phyloP scores from a whole-genome alignment of 2,888 invertebrate species.

The Exephanes ischioxanthus region DNA sequence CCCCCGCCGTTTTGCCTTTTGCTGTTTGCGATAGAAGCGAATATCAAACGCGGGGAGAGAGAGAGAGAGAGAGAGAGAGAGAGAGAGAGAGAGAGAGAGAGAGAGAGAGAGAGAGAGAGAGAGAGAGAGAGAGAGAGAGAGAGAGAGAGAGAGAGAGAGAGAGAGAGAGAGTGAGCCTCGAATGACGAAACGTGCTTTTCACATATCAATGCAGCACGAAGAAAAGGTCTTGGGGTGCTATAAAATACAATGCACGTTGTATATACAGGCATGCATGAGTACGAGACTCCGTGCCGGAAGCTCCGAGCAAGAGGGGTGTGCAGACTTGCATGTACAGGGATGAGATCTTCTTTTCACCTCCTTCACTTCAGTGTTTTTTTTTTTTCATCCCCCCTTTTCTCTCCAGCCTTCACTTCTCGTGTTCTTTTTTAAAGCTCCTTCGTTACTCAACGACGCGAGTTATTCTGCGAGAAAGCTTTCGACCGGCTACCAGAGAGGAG shows the following conservation, averaged over 20 bases:
- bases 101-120: background rate
- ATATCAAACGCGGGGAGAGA: background rate
- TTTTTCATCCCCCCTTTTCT: slow-evolving; percentile 26
- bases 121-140: too few species aligned
- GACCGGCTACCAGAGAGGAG: slow-evolving; percentile 21
- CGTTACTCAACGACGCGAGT: slow-evolving; percentile 51
- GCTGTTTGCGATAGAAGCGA: background rate
- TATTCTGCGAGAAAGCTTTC: slow-evolving; percentile 40
- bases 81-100: too few species aligned
- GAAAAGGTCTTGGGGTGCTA: slow-evolving; percentile 1
- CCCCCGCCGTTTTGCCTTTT: background rate
- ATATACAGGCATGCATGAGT: background rate
- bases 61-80: background rate
- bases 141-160: background rate
- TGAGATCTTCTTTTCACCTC: slow-evolving; percentile 12
- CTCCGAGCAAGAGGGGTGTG: slow-evolving; percentile 13
- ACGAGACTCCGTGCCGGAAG: slow-evolving; percentile 5
- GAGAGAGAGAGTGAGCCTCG: background rate
- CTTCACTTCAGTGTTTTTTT: slow-evolving; percentile 22
- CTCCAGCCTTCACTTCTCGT: slow-evolving; percentile 4
- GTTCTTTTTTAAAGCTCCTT: slow-evolving; percentile 50
- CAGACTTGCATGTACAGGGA: background rate
- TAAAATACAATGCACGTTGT: slow-evolving; percentile 10
- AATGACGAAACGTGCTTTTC: slow-evolving; percentile 3
- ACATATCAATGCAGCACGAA: background rate